phyloP scores from a whole-genome alignment of 2,888 invertebrate species.

The Papilio gigon region DNA sequence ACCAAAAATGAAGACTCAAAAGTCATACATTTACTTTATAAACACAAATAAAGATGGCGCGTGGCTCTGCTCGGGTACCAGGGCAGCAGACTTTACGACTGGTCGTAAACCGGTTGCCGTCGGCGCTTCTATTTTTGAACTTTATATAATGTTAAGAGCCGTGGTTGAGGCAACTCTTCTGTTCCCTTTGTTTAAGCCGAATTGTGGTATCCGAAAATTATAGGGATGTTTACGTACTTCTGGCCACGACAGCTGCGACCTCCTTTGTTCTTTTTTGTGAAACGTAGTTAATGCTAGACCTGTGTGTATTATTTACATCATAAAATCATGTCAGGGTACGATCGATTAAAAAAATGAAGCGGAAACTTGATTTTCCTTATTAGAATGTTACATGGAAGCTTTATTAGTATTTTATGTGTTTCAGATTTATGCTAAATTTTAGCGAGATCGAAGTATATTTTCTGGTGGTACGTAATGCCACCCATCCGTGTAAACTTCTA shows the following conservation, averaged over 20 bases:
- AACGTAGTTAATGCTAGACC: no score
- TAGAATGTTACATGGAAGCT: no score
- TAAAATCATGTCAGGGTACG: no score
- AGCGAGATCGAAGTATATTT: no score
- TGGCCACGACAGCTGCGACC: neutral
- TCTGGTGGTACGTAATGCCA: no score
- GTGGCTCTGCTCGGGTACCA: constrained; percentile 40
- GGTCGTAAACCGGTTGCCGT: constrained; percentile 48
- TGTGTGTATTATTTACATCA: no score
- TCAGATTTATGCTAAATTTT: no score
- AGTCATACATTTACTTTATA: constrained; percentile 25
- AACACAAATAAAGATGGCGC: constrained; percentile 35
- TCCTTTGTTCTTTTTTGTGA: no score
- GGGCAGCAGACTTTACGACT: constrained; percentile 47
- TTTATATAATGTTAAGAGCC: constrained; percentile 47
- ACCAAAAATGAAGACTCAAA: neutral
- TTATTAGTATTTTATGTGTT: no score
- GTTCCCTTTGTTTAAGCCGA: constrained; percentile 27
- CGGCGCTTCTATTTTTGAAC: constrained; percentile 51
- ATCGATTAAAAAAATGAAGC: no score
- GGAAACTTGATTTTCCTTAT: no score
- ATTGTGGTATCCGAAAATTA: neutral
- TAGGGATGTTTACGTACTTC: neutral
- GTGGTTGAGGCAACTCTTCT: constrained; percentile 18
- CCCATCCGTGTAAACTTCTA: no score